Base-by-base conservation (phyloP, 1,140 invertebrate genomes). In the Colletes latitarsis region DNA sequence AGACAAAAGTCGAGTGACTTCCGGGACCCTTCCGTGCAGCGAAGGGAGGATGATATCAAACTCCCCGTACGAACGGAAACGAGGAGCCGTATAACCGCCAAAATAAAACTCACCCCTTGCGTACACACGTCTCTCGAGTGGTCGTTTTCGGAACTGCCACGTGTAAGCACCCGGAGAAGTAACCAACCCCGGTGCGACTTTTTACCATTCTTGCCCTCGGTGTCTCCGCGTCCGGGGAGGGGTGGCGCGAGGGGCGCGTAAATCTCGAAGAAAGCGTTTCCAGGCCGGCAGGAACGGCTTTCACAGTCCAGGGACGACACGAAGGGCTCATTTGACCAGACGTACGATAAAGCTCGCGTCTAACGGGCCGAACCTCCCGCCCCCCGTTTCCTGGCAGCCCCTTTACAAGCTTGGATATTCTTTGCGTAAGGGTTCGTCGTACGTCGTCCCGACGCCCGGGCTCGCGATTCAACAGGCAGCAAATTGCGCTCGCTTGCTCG, bases 281-380 rank as follows among this genome's bases (percentile, higher is more conserved):
- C 30, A 12, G 4, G 39, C 57, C 14, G 58, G 21, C n/a, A 64
- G 41, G 62, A 69, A 75, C 3, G 52, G 68, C 30, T 77, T 85
- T 80, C 85, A 62, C 77, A 76, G 68, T 77, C 72, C 60, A 60
- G 62, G 71, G 60, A 82, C 83, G 81, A 77, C 67, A 82, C 81
- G 52, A 67, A 87, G 82, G 90, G 88, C 89, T 91, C 88, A 89
- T 92, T 91, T 89, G 88, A 86, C 73, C 88, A 91, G 89, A 91
- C 89, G 81, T 89, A 90, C 89, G 90, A 91, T 91, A 90, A 91
- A 91, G 88, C 87, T 88, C 77, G 86, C 83, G 89, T 82, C 84
- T 90, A 91, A 92, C 90, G 89, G 89, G 86, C 88, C 87, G 89
- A 89, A 87, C 85, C 82, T 72, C 76, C 67, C 43, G 74, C 85